Evolutionary conservation across 1,140 invertebrate genomes (phyloP).

Genomic region (Drosophila bocqueti): DNA sequence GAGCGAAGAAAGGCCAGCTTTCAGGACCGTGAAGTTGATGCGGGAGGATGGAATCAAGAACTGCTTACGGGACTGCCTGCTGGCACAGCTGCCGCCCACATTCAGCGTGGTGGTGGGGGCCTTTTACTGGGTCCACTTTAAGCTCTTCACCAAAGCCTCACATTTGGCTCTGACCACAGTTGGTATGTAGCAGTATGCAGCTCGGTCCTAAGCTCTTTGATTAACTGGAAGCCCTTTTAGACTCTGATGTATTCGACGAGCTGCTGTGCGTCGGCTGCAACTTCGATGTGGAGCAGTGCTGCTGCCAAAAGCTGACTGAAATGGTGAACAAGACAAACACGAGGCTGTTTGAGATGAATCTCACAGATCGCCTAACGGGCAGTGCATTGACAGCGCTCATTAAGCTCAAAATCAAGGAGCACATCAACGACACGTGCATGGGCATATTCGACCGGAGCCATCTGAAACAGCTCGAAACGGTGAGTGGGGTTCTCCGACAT

Average conservation of each 20-base stretch:
- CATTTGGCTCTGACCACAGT: slow-evolving; percentile 46
- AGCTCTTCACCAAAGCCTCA: slow-evolving; percentile 89
- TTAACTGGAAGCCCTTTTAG: slow-evolving; percentile 57
- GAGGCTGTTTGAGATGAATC: slow-evolving; percentile 90
- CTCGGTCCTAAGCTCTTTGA: too few relatives aligned
- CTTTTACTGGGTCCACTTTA: slow-evolving; percentile 92
- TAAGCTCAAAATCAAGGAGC: slow-evolving; percentile 91
- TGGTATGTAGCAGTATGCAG: slow-evolving; percentile 14
- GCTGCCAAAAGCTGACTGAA: slow-evolving; percentile 90
- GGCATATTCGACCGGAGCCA: slow-evolving; percentile 94
- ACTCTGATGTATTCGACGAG: slow-evolving; percentile 86
- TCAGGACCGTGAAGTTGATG: slow-evolving; percentile 23
- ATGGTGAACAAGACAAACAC: slow-evolving; percentile 92
- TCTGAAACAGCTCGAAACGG: slow-evolving; percentile 89
- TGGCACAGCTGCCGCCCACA: slow-evolving; percentile 90
- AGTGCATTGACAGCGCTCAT: slow-evolving; percentile 93
- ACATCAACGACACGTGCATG: slow-evolving; percentile 92
- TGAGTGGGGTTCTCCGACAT: slow-evolving; percentile 69
- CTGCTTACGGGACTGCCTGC: slow-evolving; percentile 87
- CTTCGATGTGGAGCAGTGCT: slow-evolving; percentile 89
- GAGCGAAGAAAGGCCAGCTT: not conserved
- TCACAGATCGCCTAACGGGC: slow-evolving; percentile 92
- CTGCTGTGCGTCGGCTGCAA: slow-evolving; percentile 90
- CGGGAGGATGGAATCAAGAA: slow-evolving; percentile 35
- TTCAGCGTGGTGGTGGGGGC: slow-evolving; percentile 90